Evolutionary conservation across 2,888 invertebrate species (phyloP).

Genomic region (Tipula confusa): DNA sequence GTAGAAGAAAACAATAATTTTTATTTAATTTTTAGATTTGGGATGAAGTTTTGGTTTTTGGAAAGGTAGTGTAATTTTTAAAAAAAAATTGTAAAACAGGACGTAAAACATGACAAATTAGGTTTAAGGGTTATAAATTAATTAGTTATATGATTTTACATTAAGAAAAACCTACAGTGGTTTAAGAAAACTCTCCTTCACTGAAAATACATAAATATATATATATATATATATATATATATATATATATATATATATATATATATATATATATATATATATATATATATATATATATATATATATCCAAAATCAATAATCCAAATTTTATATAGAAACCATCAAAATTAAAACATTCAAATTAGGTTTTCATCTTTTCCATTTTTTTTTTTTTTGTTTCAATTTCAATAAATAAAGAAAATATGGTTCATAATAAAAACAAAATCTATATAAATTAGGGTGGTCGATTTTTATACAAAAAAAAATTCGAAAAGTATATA

Average conservation of each 20-base stretch:
- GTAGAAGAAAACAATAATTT: neutral
- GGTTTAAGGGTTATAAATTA: slow-evolving; percentile 9
- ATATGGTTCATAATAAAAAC: slow-evolving; percentile 12
- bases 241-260: too few species aligned
- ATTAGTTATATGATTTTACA: neutral
- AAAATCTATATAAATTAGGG: neutral
- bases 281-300: too few species aligned
- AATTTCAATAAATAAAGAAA: neutral
- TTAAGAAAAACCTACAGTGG: neutral
- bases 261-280: too few species aligned
- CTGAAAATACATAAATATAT: too few species aligned
- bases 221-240: too few species aligned
- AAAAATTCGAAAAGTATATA: neutral
- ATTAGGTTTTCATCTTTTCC: neutral
- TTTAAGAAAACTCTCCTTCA: neutral
- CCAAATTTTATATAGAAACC: neutral
- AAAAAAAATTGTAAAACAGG: neutral
- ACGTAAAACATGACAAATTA: neutral
- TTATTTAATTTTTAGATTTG: neutral
- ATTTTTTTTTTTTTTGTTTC: neutral
- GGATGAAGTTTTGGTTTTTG: neutral
- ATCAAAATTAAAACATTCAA: slow-evolving; percentile 6
- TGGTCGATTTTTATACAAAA: neutral
- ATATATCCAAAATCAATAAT: neutral
- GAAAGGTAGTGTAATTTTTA: neutral